Base-by-base conservation (phyloP, 1,140 invertebrate genomes). In the Drosophila ohnishii region DNA sequence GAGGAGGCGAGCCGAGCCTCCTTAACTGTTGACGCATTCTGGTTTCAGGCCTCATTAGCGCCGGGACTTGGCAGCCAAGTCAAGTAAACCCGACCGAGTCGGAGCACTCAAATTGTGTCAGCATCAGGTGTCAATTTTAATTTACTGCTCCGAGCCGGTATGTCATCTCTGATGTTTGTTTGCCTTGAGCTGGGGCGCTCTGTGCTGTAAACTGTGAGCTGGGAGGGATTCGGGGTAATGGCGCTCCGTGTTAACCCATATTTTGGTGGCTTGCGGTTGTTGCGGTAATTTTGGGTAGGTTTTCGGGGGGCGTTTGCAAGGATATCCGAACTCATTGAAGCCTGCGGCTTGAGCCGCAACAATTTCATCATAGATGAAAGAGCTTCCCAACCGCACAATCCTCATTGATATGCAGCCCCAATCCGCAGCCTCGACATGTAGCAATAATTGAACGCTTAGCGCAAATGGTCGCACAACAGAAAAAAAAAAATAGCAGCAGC, bases 41-140 rank as follows among this genome's bases (percentile, higher is more conserved):
- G 83, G 75, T 87, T 85, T 87, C 75, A 78, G 83, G 75, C 83
- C 75, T 87, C 75, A 85, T 85, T 85, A 85, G 59, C 77, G 73
- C 42, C 58, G 40, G 63, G 61, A 78, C 42, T 40, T 53, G 65
- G 39, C 48, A 51, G 34, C 34, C 61, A 56, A 70, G 48, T 34
- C 28, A 57, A 69, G 47, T 67, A 51, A 66, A 11, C 65, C 65
- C 62, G 63, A 69, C 57, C 65, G 63, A 47, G 16, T 53, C 50
- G 42, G 50, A 42, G 28, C 72, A 48, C 73, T 67, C 73, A 67
- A 75, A 76, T 67, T 76, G 73, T 76, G 62, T 60, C 77, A 85
- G 62, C 82, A 86, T 85, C 83, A 86, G 83, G 82, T 86, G 82
- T 86, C 82, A 87, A 82, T 87, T 82, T 87, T 87, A 87, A 86